A percentile compares a stretch with the other conserved stretches of the same genome.
phyloP scores from a whole-genome alignment of 2,888 invertebrate species.

The Agapetus fuscipes region DNA sequence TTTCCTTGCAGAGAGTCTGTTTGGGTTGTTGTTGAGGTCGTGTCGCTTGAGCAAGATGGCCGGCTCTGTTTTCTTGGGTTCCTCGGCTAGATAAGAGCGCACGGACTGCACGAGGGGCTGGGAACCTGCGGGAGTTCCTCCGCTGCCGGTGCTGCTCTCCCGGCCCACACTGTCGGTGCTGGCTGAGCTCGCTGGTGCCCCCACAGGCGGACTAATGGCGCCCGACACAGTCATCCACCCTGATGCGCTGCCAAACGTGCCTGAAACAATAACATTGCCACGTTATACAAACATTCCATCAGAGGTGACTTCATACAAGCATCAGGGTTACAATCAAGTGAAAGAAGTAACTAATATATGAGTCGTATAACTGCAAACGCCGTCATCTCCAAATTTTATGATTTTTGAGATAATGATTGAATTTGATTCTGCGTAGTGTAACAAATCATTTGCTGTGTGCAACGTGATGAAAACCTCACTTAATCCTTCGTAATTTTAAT shows the following conservation, averaged over 20 bases:
- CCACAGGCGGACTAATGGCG: slow-evolving; percentile 31
- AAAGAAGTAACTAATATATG: too few relatives aligned
- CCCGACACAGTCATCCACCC: slow-evolving; percentile 47
- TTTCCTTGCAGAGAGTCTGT: slow-evolving; percentile 24
- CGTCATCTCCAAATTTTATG: too few relatives aligned
- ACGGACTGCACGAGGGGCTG: slow-evolving; percentile 44
- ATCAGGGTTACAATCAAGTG: too few relatives aligned
- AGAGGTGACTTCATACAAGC: too few relatives aligned
- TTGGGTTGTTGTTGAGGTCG: slow-evolving; percentile 46
- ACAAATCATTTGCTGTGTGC: too few relatives aligned
- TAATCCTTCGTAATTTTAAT: too few relatives aligned
- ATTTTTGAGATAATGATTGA: too few relatives aligned
- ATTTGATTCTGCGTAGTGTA: too few relatives aligned
- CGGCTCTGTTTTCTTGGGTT: slow-evolving; percentile 35
- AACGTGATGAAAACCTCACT: too few relatives aligned
- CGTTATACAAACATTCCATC: neutral
- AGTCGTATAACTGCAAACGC: too few relatives aligned
- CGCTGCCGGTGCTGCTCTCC: slow-evolving; percentile 31
- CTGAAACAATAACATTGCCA: slow-evolving; percentile 30
- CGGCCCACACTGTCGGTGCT: too few relatives aligned
- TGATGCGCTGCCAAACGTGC: slow-evolving; percentile 34
- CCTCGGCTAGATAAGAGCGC: slow-evolving; percentile 39
- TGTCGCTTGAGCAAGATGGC: slow-evolving; percentile 28
- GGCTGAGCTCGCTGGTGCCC: slow-evolving; percentile 38
- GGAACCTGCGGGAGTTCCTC: slow-evolving; percentile 31